These are phyloP conservation scores for Plestiodon gilberti DNA, from an alignment of 2,113 vertebrate genomes.

Conservation along the genomic window DNA sequence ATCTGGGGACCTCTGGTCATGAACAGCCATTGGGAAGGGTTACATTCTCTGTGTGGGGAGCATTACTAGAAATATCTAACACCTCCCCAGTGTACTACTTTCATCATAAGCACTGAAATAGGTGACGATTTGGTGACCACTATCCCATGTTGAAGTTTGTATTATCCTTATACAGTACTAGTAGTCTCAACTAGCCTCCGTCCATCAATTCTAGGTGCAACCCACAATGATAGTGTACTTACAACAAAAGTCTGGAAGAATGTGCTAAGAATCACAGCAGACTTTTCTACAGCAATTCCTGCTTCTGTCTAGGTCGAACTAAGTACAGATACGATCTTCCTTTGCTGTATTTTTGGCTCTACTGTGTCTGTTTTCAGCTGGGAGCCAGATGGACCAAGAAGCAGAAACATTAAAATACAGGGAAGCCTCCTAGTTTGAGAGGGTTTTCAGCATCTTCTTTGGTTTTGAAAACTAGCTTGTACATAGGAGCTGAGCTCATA, in stretches of 20 bases:
- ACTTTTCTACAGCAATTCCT: constrained; percentile 71
- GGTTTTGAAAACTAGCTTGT: constrained; percentile 58
- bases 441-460: constrained; percentile 55
- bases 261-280: constrained; percentile 65
- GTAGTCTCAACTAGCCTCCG: background rate
- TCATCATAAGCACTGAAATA: background rate
- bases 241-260: constrained; percentile 53
- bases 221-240: background rate
- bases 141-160: no score
- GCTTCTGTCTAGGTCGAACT: constrained; percentile 70
- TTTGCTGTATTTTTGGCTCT: constrained; percentile 60
- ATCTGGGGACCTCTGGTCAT: no score
- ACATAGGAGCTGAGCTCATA: constrained; percentile 49
- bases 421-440: constrained; percentile 59
- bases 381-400: constrained; percentile 68
- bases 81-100: background rate
- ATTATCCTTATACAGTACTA: background rate
- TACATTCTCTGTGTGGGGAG: no score
- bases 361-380: constrained; percentile 69
- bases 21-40: no score
- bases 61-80: no score
- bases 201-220: background rate
- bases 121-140: no score
- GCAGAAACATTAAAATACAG: constrained; percentile 60
- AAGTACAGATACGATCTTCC: constrained; percentile 68